These are phyloP conservation scores for Oreochromis mossambicus DNA, from an alignment of 2,797 vertebrate genomes.

Conservation along the genomic window DNA sequence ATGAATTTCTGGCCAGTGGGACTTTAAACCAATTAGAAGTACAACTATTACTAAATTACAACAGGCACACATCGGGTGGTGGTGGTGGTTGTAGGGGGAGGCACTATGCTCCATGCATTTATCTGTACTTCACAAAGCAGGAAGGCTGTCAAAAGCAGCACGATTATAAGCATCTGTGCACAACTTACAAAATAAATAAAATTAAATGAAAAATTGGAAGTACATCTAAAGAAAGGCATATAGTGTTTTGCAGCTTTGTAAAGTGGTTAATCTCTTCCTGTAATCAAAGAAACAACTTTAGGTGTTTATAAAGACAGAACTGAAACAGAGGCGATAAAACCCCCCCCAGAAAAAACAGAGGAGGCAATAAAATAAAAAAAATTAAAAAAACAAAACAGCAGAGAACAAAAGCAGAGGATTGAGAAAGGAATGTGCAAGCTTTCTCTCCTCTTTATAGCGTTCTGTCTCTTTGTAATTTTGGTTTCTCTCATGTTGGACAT, in stretches of 20 bases:
- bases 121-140: background rate
- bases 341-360: background rate
- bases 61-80: background rate
- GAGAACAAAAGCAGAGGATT: constrained; percentile 57
- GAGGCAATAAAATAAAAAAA: constrained; percentile 19
- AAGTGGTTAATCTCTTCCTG: constrained; percentile 8
- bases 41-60: constrained; percentile 12
- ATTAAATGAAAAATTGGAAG: background rate
- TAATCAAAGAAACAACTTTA: constrained; percentile 13
- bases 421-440: constrained; percentile 63
- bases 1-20: constrained; percentile 19
- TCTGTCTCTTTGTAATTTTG: constrained; percentile 81
- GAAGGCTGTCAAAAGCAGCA: background rate
- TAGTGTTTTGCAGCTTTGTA: background rate
- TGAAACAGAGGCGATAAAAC: constrained; percentile 9
- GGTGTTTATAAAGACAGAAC: constrained; percentile 9
- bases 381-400: background rate
- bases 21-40: constrained; percentile 34
- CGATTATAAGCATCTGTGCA: background rate
- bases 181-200: background rate
- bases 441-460: constrained; percentile 61
- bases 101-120: background rate
- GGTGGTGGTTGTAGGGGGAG: background rate
- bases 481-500: constrained; percentile 82
- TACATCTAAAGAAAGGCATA: background rate